phyloP scores from a whole-genome alignment of 2,113 vertebrate genomes.

The Colaptes auratus region DNA sequence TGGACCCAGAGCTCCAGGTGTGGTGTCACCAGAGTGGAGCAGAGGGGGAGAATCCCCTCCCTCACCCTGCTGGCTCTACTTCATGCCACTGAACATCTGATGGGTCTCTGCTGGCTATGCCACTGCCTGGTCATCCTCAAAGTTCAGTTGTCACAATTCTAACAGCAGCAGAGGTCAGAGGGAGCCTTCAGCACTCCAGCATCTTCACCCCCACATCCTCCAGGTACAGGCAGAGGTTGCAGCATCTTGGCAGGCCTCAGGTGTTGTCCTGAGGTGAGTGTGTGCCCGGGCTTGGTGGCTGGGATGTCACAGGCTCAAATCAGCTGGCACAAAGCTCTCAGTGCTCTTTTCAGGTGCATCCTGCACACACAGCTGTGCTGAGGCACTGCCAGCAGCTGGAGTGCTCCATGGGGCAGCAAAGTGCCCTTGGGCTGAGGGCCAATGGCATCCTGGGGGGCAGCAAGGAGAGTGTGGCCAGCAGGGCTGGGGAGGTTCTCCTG shows the following conservation, averaged over 20 bases:
- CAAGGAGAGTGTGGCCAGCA: no score
- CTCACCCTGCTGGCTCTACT: neutral
- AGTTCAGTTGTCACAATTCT: neutral
- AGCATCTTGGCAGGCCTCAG: neutral
- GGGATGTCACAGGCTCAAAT: no score
- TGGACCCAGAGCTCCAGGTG: neutral
- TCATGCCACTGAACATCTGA: neutral
- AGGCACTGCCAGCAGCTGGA: rapidly evolving
- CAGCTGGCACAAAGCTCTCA: neutral
- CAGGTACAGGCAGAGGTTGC: neutral
- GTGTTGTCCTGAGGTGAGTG: neutral
- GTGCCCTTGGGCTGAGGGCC: no score
- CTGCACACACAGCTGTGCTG: no score
- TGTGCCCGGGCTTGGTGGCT: neutral
- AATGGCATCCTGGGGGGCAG: no score
- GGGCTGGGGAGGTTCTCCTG: no score
- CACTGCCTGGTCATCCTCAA: rapidly evolving
- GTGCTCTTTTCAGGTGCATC: no score
- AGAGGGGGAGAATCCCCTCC: no score
- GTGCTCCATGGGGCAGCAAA: no score
- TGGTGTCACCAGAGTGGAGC: no score
- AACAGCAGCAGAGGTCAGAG: neutral
- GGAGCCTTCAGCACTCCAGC: neutral
- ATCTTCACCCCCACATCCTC: neutral
- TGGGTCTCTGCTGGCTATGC: neutral